Conservation (phyloP, 2,888 invertebrate genomes). For the Tipula confusa region DNA sequence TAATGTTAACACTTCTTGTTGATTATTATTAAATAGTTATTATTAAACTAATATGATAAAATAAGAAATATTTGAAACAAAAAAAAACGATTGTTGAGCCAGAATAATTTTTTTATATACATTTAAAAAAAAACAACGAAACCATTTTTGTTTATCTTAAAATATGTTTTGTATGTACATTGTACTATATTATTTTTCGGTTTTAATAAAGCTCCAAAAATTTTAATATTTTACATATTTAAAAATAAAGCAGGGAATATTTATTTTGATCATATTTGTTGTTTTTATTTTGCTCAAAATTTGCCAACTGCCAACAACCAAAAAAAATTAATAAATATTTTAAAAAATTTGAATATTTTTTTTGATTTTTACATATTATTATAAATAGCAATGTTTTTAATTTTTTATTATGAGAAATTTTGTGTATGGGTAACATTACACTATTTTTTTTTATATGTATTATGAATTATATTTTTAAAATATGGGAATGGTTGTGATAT, state of each 20-base stretch:
- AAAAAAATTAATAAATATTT: not conserved
- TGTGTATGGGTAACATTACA: not conserved
- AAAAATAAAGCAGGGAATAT: not conserved
- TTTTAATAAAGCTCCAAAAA: not conserved
- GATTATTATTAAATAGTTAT: constrained; percentile 20
- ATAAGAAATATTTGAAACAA: no score
- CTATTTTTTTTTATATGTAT: not conserved
- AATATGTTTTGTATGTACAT: not conserved
- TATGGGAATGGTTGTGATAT: constrained; percentile 10
- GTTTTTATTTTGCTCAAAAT: not conserved
- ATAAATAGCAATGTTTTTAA: not conserved
- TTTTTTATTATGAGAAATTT: constrained; percentile 7
- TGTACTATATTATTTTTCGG: not conserved
- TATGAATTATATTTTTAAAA: not conserved
- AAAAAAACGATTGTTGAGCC: not conserved
- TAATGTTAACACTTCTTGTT: constrained; percentile 25
- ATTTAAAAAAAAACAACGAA: not conserved
- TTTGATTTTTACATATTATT: constrained; percentile 1
- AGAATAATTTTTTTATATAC: not conserved
- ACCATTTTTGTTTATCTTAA: not conserved
- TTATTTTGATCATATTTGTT: not conserved
- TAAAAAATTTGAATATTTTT: not conserved
- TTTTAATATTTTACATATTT: not conserved
- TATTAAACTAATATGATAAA: not conserved
- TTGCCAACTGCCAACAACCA: constrained; percentile 20